Evolutionary conservation across 2,797 vertebrate genomes (phyloP).

Genomic region (Leucoraja ocellata): DNA sequence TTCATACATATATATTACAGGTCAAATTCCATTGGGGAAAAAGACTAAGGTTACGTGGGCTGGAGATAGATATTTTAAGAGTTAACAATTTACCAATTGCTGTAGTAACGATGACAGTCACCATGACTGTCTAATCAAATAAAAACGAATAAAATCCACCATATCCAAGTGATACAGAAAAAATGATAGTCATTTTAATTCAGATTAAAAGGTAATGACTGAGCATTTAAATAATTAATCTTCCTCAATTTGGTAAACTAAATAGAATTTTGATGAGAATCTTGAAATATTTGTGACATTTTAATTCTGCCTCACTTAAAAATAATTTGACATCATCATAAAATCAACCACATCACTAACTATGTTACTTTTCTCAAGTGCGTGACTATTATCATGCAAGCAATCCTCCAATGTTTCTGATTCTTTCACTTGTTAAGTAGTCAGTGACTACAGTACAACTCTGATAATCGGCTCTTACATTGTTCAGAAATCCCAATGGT

Average conservation of each 20-base stretch:
- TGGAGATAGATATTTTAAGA: background rate
- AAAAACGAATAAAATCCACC: background rate
- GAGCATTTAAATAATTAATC: background rate
- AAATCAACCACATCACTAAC: background rate
- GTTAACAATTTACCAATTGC: background rate
- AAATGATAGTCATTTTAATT: background rate
- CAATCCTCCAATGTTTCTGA: background rate
- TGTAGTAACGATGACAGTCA: background rate
- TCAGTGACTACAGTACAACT: background rate
- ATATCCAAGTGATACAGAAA: background rate
- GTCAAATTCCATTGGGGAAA: too few relatives aligned
- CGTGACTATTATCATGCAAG: background rate
- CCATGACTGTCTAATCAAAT: background rate
- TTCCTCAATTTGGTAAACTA: background rate
- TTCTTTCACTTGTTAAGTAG: background rate
- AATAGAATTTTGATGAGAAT: background rate
- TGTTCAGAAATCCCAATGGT: too few relatives aligned
- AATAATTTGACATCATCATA: background rate
- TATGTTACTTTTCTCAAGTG: background rate
- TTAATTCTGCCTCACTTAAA: background rate
- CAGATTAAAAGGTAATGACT: background rate
- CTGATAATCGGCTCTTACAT: too few relatives aligned
- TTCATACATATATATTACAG: background rate
- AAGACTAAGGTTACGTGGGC: background rate
- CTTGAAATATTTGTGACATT: background rate